Base-by-base conservation (phyloP, 1,140 invertebrate genomes). In the Meloidogyne hapla region DNA sequence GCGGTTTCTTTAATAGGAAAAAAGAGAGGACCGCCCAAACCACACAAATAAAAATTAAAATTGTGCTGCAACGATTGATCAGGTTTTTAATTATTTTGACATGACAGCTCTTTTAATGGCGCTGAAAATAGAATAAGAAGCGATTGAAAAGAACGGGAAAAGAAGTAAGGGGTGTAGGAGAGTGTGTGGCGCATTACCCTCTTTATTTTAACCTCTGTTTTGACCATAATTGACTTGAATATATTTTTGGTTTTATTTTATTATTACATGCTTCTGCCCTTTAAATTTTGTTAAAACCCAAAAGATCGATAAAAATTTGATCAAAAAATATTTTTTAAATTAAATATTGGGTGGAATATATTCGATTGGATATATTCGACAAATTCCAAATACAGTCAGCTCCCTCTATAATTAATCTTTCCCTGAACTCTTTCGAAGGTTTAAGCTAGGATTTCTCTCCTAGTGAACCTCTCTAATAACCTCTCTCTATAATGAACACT, bases 191-290 rank as follows among this genome's bases (percentile, higher is more conserved):
- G 48, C 15, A 48, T 48, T 48, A 18, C 12, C n/a, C n/a, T 56
- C n/a, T 56, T 56, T 6, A 56, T 56, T 56, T 56, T 56, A 56
- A n/a, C 18, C 6, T 56, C 1, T 56, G 0, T 56, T 4, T 56
- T 56, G 48, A 56, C 48, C 48, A n/a, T 56, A 56, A n/a, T 56
- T 56, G 48, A 56, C 48, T 56, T 56, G 48, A 56, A 15, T n/a
- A n/a, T 56, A 56, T 18, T 48, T 48, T 48, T 18, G 13, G 3
- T 42, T 42, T 45, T 45, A 45, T 15, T n/a, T 56, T 56, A 56
- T 5, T 33, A 33, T 33, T 33, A 33, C 33, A 56, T 56, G 48
- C 48, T 56, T 56, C 6, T 56, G 48, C 48, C 48, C 48, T 56
- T 56, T 56, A 56, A 56, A n/a, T n/a, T n/a, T 56, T 6, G 33